Evolutionary conservation across 2,797 vertebrate genomes (phyloP).

Genomic region (Nannoperca australis): DNA sequence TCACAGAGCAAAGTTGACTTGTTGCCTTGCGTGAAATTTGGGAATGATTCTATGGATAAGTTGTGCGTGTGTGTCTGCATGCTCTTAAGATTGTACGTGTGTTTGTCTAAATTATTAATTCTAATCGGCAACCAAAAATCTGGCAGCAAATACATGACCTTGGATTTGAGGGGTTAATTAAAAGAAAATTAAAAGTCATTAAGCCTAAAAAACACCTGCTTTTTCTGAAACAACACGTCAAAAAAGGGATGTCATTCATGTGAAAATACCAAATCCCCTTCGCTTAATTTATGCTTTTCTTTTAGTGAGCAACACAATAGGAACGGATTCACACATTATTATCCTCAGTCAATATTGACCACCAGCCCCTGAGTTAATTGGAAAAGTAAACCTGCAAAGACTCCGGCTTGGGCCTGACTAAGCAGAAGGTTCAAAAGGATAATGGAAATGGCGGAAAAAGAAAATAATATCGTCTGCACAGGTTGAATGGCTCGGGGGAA

Average conservation of each 20-base stretch:
- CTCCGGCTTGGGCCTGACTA: conserved; percentile 57
- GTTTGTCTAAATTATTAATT: conserved; percentile 73
- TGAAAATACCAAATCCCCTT: conserved; percentile 80
- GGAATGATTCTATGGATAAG: conserved; percentile 15
- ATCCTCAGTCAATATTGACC: conserved; percentile 85
- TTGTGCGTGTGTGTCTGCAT: conserved; percentile 26
- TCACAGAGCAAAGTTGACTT: conserved; percentile 71
- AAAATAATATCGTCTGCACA: conserved; percentile 74
- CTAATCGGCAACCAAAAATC: conserved; percentile 42
- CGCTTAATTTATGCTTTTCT: conserved; percentile 74
- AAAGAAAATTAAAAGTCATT: conserved; percentile 87
- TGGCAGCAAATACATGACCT: conserved; percentile 69
- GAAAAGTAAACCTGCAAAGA: conserved; percentile 81
- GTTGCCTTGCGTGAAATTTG: conserved; percentile 59
- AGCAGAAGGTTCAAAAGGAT: conserved; percentile 76
- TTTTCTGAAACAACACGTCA: conserved; percentile 76
- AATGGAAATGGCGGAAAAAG: conserved; percentile 67
- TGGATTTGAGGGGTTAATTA: conserved; percentile 85
- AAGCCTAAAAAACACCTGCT: conserved; percentile 84
- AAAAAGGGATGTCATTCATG: conserved; percentile 80
- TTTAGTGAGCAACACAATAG: conserved; percentile 75
- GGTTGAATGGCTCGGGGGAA: conserved; percentile 75
- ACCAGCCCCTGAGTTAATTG: conserved; percentile 79
- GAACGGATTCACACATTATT: conserved; percentile 78
- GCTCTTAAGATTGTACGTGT: conserved; percentile 31